Evolutionary conservation across 2,888 invertebrate species (phyloP), one percentile per base, ranked within the genome.

Genomic region (Drosophila borealis): DNA sequence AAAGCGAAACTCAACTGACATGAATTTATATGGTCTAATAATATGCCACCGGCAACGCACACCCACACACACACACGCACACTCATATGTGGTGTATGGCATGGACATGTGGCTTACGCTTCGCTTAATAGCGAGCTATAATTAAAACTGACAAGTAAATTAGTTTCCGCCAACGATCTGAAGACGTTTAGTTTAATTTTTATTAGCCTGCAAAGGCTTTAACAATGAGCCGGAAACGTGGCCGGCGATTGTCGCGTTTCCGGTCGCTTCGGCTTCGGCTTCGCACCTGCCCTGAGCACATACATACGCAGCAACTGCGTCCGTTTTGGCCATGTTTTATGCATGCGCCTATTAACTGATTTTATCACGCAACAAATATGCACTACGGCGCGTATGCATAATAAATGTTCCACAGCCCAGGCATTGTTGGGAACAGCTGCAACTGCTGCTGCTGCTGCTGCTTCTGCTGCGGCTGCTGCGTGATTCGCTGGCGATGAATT

Each of bases 351-450:
- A 84, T 84, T 83, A 89, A 83, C 75, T 75, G 89, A 80, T 78
- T 84, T 88, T 87, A 84, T 89, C 87, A 89, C 89, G 87, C 89
- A 83, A 89, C 83, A 87, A 89, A 83, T 89, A 83, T 89, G 87
- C 83, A 89, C 87, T 88, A 86, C 87, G 65, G 51, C 63, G 67
- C 88, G 83, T 89, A 87, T 84, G 89, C 89, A 87, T 84, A 84
- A 87, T 89, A 89, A 89, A 84, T 83, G 64, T 66, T 29, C 0
- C 55, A 46, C 56, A 48, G 10, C 55, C 42, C 41, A 59, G 55
- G 59, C 78, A 87, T 88, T 88, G 82, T 85, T 62, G 19, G 33
- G 41, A 19, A 53, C 29, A 33, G 42, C 57, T 50, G 42, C 21
- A 55, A 45, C 62, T 50, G 69, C 70, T 49, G 13, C 57, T 46